Conservation (phyloP, 2,113 vertebrate genomes). For the Oryzias curvinotus region DNA sequence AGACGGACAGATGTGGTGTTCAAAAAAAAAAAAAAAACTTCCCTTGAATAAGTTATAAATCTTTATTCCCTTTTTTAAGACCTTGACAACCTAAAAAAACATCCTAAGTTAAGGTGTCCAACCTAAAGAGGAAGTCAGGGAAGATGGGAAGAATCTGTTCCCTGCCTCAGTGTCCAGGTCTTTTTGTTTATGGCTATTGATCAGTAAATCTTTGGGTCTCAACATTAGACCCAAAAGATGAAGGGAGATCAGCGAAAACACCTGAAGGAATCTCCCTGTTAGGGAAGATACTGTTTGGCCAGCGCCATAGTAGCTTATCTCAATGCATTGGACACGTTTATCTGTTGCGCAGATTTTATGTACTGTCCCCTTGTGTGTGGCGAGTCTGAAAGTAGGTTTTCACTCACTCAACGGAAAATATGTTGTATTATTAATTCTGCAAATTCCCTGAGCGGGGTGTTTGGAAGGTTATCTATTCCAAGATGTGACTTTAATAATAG, state of each 20-base stretch:
- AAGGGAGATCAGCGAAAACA: slow-evolving; percentile 58
- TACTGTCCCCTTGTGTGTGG: background rate
- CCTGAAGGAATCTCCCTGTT: slow-evolving; percentile 33
- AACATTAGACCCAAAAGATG: slow-evolving; percentile 55
- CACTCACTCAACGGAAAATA: slow-evolving; percentile 22
- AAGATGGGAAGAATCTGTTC: slow-evolving; percentile 49
- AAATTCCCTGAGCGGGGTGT: slow-evolving; percentile 46
- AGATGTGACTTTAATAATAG: slow-evolving; percentile 62
- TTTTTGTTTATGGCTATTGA: slow-evolving; percentile 71
- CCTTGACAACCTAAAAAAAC: too few relatives aligned
- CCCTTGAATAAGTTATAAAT: too few relatives aligned
- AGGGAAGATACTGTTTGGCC: slow-evolving; percentile 21
- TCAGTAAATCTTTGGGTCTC: slow-evolving; percentile 63
- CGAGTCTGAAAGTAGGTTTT: slow-evolving; percentile 37
- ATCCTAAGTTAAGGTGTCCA: slow-evolving; percentile 10
- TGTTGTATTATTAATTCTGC: slow-evolving; percentile 58
- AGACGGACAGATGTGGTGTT: too few relatives aligned
- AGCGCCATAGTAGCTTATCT: background rate
- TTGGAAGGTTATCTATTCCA: slow-evolving; percentile 69
- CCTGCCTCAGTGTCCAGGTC: slow-evolving; percentile 50
- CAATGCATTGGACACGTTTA: background rate
- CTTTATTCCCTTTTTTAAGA: too few relatives aligned
- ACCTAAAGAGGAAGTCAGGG: slow-evolving; percentile 1
- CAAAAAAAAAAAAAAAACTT: too few relatives aligned
- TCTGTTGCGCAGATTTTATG: slow-evolving; percentile 15